Conservation (phyloP, 2,888 invertebrate species). For the Capitulum mitella region DNA sequence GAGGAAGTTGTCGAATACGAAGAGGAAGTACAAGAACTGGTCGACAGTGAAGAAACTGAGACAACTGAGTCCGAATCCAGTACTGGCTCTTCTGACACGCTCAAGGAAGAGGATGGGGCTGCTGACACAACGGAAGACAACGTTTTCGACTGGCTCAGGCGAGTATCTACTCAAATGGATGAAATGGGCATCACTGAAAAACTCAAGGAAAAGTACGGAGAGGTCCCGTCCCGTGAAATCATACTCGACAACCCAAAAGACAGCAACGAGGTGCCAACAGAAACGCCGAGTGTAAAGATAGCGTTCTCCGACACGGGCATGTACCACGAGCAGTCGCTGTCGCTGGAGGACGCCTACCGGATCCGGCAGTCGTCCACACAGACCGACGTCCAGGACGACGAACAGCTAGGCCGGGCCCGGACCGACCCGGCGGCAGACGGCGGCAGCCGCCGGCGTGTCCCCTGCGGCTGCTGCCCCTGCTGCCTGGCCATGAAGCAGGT, state of each 20-base stretch:
- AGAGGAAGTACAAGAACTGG: not conserved
- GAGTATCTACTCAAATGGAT: not conserved
- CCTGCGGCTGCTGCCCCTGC: not conserved
- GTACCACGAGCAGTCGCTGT: not conserved
- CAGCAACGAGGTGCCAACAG: no score
- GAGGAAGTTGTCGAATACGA: not conserved
- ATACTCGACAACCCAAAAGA: no score
- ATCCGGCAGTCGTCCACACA: constrained; percentile 8
- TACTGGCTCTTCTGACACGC: not conserved
- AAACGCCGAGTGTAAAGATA: not conserved
- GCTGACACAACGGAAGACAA: not conserved
- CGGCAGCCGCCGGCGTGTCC: not conserved
- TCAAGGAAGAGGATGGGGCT: not conserved
- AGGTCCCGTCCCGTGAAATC: no score
- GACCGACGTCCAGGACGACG: not conserved
- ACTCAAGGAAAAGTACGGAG: constrained; percentile 5
- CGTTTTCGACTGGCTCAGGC: constrained; percentile 8
- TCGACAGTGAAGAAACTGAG: not conserved
- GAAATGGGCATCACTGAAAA: not conserved
- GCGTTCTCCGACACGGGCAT: not conserved
- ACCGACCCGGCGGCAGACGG: not conserved
- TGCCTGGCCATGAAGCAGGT: not conserved
- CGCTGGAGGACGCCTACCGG: not conserved
- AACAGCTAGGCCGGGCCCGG: not conserved
- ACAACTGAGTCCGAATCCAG: not conserved